phyloP scores from a whole-genome alignment of 2,888 invertebrate genomes.

The Monochamus alternatus region DNA sequence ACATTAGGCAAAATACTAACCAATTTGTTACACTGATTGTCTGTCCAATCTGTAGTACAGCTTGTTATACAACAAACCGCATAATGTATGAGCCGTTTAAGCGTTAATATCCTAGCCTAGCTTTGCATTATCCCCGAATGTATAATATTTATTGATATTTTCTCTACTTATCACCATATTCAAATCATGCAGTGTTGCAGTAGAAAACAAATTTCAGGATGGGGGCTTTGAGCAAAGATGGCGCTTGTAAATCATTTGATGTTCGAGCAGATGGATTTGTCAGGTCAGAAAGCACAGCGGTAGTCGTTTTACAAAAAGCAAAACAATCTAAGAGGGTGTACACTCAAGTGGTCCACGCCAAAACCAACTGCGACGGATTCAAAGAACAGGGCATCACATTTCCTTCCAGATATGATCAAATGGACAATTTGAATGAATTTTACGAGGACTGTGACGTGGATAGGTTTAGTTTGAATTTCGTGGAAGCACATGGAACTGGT shows the following conservation, averaged over 20 bases:
- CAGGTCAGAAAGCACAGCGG: slow-evolving; percentile 85
- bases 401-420: slow-evolving; percentile 70
- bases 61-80: no score
- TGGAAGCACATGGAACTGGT: slow-evolving; percentile 91
- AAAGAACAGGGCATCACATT: slow-evolving; percentile 8
- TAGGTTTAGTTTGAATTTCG: slow-evolving; percentile 80
- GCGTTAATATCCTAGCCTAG: no score
- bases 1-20: no score
- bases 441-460: slow-evolving; percentile 81
- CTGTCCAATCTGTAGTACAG: no score
- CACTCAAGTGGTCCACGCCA: slow-evolving; percentile 67
- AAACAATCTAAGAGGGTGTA: slow-evolving; percentile 72
- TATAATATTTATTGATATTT: no score
- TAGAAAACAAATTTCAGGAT: slow-evolving; percentile 67
- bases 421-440: slow-evolving; percentile 76
- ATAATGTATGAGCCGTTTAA: no score
- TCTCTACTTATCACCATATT: no score
- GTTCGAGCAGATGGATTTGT: slow-evolving; percentile 86
- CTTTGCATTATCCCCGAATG: no score
- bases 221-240: slow-evolving; percentile 87
- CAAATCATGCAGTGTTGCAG: slow-evolving; percentile 3
- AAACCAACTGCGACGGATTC: slow-evolving; percentile 64
- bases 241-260: slow-evolving; percentile 93
- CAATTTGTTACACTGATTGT: no score
- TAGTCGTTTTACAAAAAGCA: slow-evolving; percentile 81